Conservation (phyloP, 2,888 invertebrate genomes). For the Schrankia costaestrigalis region DNA sequence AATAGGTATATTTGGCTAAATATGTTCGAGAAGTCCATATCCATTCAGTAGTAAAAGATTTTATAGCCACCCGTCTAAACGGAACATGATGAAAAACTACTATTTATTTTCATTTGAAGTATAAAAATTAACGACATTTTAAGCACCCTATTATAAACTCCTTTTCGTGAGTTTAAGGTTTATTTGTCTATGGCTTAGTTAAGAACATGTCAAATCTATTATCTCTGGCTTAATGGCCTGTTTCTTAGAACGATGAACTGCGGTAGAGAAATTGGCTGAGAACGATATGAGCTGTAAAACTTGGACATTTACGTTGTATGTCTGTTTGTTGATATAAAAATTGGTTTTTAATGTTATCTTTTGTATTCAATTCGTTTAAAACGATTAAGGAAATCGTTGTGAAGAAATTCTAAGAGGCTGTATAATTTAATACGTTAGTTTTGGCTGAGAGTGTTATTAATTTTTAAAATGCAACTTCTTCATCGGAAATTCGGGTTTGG, state of each 20-base stretch:
- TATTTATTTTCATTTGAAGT: slow-evolving; percentile 72
- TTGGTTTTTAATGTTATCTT: too few relatives aligned
- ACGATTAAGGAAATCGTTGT: too few relatives aligned
- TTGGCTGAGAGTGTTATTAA: too few relatives aligned
- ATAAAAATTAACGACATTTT: slow-evolving; percentile 70
- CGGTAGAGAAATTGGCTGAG: slow-evolving; percentile 50
- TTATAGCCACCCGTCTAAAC: slow-evolving; percentile 65
- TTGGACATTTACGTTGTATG: slow-evolving; percentile 49
- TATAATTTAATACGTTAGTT: too few relatives aligned
- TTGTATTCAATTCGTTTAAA: too few relatives aligned
- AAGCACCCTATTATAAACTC: slow-evolving; percentile 60
- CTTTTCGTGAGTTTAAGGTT: slow-evolving; percentile 28
- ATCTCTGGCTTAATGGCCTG: slow-evolving; percentile 31
- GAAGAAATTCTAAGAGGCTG: too few relatives aligned
- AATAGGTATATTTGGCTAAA: too few relatives aligned
- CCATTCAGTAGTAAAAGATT: slow-evolving; percentile 60
- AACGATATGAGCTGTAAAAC: slow-evolving; percentile 38
- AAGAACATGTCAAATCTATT: slow-evolving; percentile 37
- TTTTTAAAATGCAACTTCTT: too few relatives aligned
- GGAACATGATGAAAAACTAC: slow-evolving; percentile 62
- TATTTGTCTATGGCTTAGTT: slow-evolving; percentile 27
- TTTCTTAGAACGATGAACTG: slow-evolving; percentile 51
- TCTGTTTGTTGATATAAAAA: slow-evolving; percentile 36
- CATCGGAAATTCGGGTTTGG: too few relatives aligned
- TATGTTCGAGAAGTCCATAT: slow-evolving; percentile 50